phyloP scores from a whole-genome alignment of 2,113 vertebrate genomes.

The Myotis lucifugus region DNA sequence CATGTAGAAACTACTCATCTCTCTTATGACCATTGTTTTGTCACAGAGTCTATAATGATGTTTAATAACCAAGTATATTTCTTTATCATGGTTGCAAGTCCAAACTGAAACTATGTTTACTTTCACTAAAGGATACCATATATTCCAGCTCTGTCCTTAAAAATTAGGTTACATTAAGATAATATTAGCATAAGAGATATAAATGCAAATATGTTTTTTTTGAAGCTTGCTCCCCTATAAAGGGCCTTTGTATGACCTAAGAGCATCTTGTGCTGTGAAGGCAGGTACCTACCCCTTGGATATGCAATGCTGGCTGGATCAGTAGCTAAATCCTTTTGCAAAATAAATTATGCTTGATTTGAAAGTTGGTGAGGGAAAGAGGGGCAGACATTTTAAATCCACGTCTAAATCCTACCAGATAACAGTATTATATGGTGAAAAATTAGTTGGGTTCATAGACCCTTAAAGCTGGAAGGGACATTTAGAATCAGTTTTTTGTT shows the following conservation, averaged over 20 bases:
- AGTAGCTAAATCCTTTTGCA: background rate
- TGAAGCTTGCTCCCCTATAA: background rate
- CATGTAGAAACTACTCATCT: background rate
- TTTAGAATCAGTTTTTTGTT: background rate
- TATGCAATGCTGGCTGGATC: background rate
- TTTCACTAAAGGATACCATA: background rate
- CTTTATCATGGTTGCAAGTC: background rate
- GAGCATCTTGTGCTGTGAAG: background rate
- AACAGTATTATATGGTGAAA: conserved; percentile 3
- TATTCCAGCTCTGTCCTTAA: background rate
- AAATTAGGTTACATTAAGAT: background rate
- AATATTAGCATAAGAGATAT: background rate
- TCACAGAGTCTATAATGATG: background rate
- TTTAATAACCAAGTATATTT: background rate
- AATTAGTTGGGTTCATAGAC: background rate
- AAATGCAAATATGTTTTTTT: background rate
- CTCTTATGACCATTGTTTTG: background rate
- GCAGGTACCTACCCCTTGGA: background rate
- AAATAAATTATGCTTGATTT: background rate
- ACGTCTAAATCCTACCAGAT: background rate
- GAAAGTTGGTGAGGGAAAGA: background rate
- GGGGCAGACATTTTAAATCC: background rate
- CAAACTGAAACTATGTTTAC: background rate
- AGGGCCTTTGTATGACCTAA: background rate
- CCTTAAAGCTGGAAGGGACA: background rate